Base-by-base conservation (phyloP, 2,797 vertebrate species). In the Siniperca undulata region DNA sequence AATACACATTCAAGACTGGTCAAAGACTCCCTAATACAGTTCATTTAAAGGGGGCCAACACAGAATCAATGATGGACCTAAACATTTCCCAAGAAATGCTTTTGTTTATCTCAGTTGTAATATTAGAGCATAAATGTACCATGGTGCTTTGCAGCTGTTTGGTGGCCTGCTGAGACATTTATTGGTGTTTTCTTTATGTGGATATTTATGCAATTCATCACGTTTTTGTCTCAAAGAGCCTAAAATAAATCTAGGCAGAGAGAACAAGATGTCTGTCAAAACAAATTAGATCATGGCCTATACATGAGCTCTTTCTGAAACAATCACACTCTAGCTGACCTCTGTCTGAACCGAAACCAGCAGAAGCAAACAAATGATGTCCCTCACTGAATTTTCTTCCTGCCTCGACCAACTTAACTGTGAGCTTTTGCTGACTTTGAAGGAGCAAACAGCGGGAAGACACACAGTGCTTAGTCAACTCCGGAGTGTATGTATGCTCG, bases 381-480 rank as follows among this genome's bases (percentile, higher is more conserved):
- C n/a, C 3, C 55, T 64, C 75, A 58, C 36, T 64, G 77, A 80
- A 40, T 85, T 66, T 74, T 55, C 78, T 61, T 86, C 77, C 83
- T 66, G 38, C 38, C 30, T 19, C 65, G 58, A 83, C 34, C 64
- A 42, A 81, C 61, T 87, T 30, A 36, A 66, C 82, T 38, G 17
- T 34, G 69, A 73, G 61, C 76, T 83, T 89, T 62, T 90, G 87
- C 91, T 90, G 89, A 94, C 88, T 84, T 76, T 77, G 60, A 83
- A 62, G 19, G 56, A 77, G 77, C 79, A 81, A 86, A 89, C 36
- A 53, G 76, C 48, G 42, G 61, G 64, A 79, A 70, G 86, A 81
- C 83, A 58, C 69, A 11, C 76, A 8, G 59, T 86, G 90, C 91
- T 92, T 74, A 61, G 86, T 92, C 87, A 85, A 85, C 90, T 87